Evolutionary conservation across 2,797 vertebrate genomes (phyloP).

Genomic region (Myotis daubentonii): DNA sequence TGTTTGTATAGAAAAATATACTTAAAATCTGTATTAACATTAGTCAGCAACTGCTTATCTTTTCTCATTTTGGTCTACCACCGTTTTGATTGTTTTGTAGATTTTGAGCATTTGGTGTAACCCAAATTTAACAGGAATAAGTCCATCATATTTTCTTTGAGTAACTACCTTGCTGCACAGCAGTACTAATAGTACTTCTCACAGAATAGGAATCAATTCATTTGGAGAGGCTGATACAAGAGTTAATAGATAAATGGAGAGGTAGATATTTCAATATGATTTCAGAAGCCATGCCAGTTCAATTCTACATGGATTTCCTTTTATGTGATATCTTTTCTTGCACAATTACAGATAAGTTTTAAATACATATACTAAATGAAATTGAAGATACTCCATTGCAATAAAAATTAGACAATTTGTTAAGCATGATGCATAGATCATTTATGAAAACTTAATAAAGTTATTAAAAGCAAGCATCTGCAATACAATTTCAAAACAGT

Average conservation of each 20-base stretch:
- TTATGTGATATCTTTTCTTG: background rate
- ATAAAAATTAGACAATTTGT: background rate
- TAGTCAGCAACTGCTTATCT: background rate
- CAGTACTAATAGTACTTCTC: background rate
- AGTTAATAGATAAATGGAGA: background rate
- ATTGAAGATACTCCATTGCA: background rate
- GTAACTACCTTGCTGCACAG: background rate
- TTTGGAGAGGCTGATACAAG: background rate
- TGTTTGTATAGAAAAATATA: background rate
- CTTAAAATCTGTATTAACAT: conserved; percentile 6
- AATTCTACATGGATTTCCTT: background rate
- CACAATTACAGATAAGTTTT: background rate
- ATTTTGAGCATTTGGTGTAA: background rate
- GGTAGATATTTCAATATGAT: background rate
- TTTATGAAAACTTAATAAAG: conserved; percentile 8
- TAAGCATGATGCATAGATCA: background rate
- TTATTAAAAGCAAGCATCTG: conserved; percentile 26
- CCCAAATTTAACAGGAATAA: background rate
- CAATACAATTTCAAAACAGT: conserved; percentile 15
- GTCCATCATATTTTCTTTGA: background rate
- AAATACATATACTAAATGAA: background rate
- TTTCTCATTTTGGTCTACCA: background rate
- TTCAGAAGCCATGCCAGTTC: background rate
- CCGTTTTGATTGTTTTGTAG: background rate
- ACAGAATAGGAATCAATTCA: background rate